A percentile compares a stretch with the other conserved stretches of the same genome.
Evolutionary conservation across 2,113 vertebrate genomes (phyloP).

Genomic region (Lipophrys pholis): DNA sequence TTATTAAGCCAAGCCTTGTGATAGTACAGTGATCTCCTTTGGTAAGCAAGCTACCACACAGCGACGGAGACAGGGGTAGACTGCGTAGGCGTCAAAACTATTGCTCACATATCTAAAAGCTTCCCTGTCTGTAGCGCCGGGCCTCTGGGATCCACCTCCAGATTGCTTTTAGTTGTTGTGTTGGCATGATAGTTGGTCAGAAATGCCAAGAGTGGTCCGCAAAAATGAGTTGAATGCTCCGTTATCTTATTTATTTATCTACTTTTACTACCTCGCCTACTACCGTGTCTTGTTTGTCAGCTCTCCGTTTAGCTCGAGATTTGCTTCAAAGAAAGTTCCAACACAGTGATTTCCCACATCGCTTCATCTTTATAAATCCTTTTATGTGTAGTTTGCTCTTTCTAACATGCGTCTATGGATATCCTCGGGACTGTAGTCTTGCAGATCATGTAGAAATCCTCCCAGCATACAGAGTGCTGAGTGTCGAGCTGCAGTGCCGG

Average conservation of each 20-base stretch:
- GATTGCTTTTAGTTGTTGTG: slow-evolving; percentile 39
- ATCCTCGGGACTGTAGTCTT: neutral
- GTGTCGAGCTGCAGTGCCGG: slow-evolving; percentile 20
- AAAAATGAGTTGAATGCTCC: slow-evolving; percentile 20
- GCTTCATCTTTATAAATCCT: no score
- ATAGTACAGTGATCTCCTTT: slow-evolving; percentile 67
- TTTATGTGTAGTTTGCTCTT: neutral
- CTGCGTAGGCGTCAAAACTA: slow-evolving; percentile 71
- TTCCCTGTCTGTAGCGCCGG: slow-evolving; percentile 56
- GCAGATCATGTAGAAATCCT: slow-evolving; percentile 7
- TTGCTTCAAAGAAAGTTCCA: neutral
- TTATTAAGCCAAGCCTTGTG: slow-evolving; percentile 62
- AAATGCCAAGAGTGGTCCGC: slow-evolving; percentile 17
- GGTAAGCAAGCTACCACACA: slow-evolving; percentile 48
- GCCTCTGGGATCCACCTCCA: slow-evolving; percentile 66
- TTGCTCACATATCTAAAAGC: slow-evolving; percentile 64
- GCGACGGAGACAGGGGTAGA: slow-evolving; percentile 52
- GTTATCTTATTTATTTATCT: slow-evolving; percentile 20
- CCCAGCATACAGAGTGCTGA: slow-evolving; percentile 17
- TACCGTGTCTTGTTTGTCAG: neutral
- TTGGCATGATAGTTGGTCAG: slow-evolving; percentile 25
- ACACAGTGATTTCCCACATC: neutral
- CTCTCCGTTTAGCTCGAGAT: neutral
- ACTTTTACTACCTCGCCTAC: neutral
- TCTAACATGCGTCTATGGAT: neutral